Evolutionary conservation across 2,113 vertebrate species (phyloP).

Genomic region (Haemorhous mexicanus): DNA sequence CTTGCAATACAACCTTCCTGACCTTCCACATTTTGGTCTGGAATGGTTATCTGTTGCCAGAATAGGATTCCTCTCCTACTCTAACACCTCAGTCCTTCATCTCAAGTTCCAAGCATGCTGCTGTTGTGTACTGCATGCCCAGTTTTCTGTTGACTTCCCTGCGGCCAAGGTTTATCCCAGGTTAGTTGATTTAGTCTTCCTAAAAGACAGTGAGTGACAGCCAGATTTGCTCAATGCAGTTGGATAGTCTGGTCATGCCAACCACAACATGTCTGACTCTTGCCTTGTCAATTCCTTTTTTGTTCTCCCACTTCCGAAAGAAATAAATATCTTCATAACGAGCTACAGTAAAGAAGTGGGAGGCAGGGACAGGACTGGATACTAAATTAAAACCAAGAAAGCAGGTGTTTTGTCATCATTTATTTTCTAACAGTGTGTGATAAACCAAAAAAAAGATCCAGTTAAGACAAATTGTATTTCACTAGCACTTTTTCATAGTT

Average conservation of each 20-base stretch:
- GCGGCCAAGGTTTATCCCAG: neutral
- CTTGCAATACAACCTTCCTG: conserved; percentile 49
- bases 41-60: neutral
- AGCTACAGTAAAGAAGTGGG: neutral
- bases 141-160: neutral
- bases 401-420: neutral
- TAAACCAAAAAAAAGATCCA: neutral
- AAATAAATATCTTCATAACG: neutral
- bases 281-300: conserved; percentile 42
- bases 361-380: neutral
- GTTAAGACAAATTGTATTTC: neutral
- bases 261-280: neutral
- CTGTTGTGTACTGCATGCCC: neutral
- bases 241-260: conserved; percentile 1
- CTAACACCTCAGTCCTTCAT: neutral
- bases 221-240: conserved; percentile 7
- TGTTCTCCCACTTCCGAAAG: conserved; percentile 3
- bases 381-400: neutral
- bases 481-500: neutral
- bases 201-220: neutral
- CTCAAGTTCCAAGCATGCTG: conserved; percentile 30
- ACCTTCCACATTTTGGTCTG: conserved; percentile 40
- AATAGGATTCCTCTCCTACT: conserved; percentile 13
- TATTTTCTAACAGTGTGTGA: neutral
- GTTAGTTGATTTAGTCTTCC: conserved; percentile 19